Conservation (phyloP, 2,113 vertebrate genomes). For the Limanda limanda region DNA sequence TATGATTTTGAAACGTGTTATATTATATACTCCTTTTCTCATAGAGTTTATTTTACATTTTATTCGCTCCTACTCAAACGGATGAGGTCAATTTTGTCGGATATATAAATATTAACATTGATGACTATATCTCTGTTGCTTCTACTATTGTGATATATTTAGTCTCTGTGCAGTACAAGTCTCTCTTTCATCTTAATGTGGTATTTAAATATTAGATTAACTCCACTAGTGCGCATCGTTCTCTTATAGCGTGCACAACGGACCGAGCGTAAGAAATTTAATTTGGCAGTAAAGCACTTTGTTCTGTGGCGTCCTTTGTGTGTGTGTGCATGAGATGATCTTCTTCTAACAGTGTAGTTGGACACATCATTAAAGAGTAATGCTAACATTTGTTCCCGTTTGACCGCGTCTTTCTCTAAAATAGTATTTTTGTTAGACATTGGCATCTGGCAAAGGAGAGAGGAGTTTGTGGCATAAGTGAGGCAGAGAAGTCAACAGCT, state of each 20-base stretch:
- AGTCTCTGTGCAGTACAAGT: not conserved
- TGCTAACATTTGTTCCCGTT: slow-evolving; percentile 1
- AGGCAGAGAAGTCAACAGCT: slow-evolving; percentile 45
- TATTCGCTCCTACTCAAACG: too few species aligned
- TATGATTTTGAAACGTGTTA: not conserved
- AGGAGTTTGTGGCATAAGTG: slow-evolving; percentile 8
- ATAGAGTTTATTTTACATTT: too few species aligned
- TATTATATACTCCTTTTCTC: not conserved
- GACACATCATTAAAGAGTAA: slow-evolving; percentile 44
- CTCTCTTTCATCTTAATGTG: not conserved
- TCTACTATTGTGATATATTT: not conserved
- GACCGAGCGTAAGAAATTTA: not conserved
- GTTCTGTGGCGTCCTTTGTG: not conserved
- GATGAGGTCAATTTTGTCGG: not conserved
- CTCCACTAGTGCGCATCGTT: not conserved
- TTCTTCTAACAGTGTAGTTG: not conserved
- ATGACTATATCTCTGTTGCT: not conserved
- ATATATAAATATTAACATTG: not conserved
- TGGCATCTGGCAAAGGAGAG: slow-evolving; percentile 1
- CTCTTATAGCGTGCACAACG: not conserved
- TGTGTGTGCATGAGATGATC: slow-evolving; percentile 16
- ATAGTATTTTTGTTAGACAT: slow-evolving; percentile 23
- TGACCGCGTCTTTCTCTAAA: slow-evolving; percentile 8
- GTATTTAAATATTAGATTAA: not conserved
- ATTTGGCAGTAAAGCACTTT: slow-evolving; percentile 8